Evolutionary conservation across 2,113 vertebrate species (phyloP).

Genomic region (Pantherophis guttatus): DNA sequence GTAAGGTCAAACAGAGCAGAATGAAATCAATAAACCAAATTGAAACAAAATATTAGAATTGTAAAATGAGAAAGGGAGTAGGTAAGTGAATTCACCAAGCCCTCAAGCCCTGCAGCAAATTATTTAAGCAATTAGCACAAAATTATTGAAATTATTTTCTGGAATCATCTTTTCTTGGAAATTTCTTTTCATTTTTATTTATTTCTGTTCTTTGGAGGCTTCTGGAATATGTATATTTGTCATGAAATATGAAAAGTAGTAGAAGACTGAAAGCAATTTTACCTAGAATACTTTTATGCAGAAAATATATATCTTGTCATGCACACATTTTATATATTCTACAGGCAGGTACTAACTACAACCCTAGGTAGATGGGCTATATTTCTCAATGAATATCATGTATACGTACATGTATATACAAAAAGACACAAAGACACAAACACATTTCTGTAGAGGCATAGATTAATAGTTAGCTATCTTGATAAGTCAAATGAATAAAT

Average conservation of each 20-base stretch:
- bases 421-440: background rate
- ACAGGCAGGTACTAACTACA: background rate
- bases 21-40: slow-evolving; percentile 26
- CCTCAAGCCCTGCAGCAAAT: background rate
- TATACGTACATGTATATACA: background rate
- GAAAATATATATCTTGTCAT: background rate
- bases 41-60: slow-evolving; percentile 26
- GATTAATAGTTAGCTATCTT: background rate
- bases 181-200: background rate
- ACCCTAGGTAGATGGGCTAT: background rate
- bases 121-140: background rate
- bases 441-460: background rate
- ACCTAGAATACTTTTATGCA: background rate
- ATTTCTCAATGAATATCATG: background rate
- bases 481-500: background rate
- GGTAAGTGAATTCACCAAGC: background rate
- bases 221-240: background rate
- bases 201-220: background rate
- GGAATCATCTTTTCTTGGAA: background rate
- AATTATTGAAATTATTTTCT: background rate
- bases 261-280: background rate
- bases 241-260: background rate
- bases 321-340: background rate
- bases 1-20: slow-evolving; percentile 31
- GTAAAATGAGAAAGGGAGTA: background rate